Conservation (phyloP, 2,797 vertebrate genomes). For the Valencia hispanica region DNA sequence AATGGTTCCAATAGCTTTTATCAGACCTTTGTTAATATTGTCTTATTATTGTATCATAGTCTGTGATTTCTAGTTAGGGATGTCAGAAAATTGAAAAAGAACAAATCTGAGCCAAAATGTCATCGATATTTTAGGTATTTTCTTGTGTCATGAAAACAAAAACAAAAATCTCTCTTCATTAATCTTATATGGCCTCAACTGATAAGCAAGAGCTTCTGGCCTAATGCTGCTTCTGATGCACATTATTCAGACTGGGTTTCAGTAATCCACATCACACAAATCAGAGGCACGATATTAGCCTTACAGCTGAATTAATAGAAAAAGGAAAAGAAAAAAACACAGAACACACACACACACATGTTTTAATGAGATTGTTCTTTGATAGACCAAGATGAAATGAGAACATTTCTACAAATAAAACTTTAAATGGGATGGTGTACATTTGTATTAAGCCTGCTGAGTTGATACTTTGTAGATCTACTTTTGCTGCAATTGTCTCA, state of each 20-base stretch:
- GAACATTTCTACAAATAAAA: no score
- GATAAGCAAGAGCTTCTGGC: not conserved
- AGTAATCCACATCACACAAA: not conserved
- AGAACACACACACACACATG: not conserved
- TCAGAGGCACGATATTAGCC: not conserved
- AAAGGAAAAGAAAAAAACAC: no score
- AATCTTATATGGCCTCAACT: not conserved
- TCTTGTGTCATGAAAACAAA: not conserved
- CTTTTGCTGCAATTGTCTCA: not conserved
- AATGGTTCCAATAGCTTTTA: slow-evolving; percentile 24
- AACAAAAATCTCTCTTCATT: not conserved
- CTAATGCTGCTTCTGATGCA: not conserved
- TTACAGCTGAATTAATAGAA: not conserved
- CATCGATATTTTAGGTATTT: not conserved
- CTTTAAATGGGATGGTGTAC: not conserved
- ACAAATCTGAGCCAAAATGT: not conserved
- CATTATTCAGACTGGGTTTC: slow-evolving; percentile 6
- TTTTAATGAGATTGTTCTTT: not conserved
- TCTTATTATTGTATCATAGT: slow-evolving; percentile 25
- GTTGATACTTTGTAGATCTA: not conserved
- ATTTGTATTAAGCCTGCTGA: not conserved
- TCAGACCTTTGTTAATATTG: slow-evolving; percentile 33
- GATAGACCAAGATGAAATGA: no score
- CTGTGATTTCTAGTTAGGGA: slow-evolving; percentile 3
- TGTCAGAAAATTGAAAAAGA: slow-evolving; percentile 7